phyloP scores from a whole-genome alignment of 2,888 invertebrate species.

The Arge pagana region DNA sequence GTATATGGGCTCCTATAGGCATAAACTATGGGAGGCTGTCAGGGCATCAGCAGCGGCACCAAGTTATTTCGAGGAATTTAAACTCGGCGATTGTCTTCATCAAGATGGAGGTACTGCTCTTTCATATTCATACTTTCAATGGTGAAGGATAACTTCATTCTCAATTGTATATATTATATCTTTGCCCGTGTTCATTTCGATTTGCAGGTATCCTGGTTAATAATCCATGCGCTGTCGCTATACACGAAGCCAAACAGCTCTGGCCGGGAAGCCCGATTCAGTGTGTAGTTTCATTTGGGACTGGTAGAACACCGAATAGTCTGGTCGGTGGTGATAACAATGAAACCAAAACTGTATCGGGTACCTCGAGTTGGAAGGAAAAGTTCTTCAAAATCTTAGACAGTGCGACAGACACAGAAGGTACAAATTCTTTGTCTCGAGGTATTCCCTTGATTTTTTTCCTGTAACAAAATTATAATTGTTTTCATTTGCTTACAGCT shows the following conservation, averaged over 20 bases:
- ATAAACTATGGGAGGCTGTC: slow-evolving; percentile 81
- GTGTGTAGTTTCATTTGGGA: slow-evolving; percentile 84
- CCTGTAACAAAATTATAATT: slow-evolving; percentile 9
- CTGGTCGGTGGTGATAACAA: slow-evolving; percentile 28
- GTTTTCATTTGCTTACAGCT: slow-evolving; percentile 60
- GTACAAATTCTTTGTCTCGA: slow-evolving; percentile 53
- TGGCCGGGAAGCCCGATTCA: slow-evolving; percentile 78
- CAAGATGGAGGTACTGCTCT: slow-evolving; percentile 69
- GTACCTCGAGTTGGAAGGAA: slow-evolving; percentile 70
- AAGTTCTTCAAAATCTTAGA: slow-evolving; percentile 82
- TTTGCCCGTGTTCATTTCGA: slow-evolving; percentile 51
- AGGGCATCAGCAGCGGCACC: slow-evolving; percentile 91
- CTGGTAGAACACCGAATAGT: slow-evolving; percentile 64
- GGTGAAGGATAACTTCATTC: no score
- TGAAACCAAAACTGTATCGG: slow-evolving; percentile 47
- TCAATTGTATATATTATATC: not conserved
- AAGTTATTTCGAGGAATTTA: slow-evolving; percentile 85
- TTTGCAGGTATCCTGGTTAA: slow-evolving; percentile 86
- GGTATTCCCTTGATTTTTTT: slow-evolving; percentile 9
- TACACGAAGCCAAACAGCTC: slow-evolving; percentile 83
- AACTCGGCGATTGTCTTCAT: slow-evolving; percentile 68
- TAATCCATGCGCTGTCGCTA: slow-evolving; percentile 86
- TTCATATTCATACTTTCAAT: no score
- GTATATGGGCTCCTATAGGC: slow-evolving; percentile 72
- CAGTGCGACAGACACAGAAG: slow-evolving; percentile 87